Conservation (phyloP, 2,797 vertebrate species). For the Onychomys arenicola region DNA sequence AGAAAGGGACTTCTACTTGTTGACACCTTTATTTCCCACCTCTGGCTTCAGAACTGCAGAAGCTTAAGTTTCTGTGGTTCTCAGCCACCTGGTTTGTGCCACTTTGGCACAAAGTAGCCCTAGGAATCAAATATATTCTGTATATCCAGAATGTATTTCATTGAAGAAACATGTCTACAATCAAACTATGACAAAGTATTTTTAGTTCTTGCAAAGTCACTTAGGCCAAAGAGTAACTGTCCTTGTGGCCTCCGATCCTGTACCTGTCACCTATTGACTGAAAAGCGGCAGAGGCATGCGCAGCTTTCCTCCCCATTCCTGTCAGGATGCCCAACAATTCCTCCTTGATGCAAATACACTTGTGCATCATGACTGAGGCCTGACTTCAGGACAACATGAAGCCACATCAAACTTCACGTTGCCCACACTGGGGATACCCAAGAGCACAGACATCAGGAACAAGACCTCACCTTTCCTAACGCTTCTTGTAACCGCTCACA, state of each 20-base stretch:
- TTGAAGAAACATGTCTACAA: not conserved
- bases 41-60: not conserved
- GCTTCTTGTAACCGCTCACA: slow-evolving; percentile 48
- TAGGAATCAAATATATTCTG: not conserved
- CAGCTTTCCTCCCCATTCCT: not conserved
- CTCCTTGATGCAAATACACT: not conserved
- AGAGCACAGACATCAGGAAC: not conserved
- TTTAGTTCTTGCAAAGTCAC: not conserved
- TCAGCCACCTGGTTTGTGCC: not conserved
- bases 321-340: not conserved
- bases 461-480: not conserved
- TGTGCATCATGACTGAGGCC: not conserved
- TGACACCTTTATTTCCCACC: not conserved
- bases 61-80: not conserved
- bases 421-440: not conserved
- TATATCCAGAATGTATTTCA: slow-evolving; percentile 18
- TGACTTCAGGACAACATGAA: not conserved
- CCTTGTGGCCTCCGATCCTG: not conserved
- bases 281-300: not conserved
- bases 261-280: not conserved
- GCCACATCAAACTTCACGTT: not conserved
- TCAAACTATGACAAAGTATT: not conserved
- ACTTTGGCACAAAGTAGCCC: not conserved
- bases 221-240: not conserved
- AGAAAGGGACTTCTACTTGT: not conserved